These are phyloP conservation scores for Neodiprion fabricii DNA, from an alignment of 1,140 invertebrate species.

Conservation along the genomic window DNA sequence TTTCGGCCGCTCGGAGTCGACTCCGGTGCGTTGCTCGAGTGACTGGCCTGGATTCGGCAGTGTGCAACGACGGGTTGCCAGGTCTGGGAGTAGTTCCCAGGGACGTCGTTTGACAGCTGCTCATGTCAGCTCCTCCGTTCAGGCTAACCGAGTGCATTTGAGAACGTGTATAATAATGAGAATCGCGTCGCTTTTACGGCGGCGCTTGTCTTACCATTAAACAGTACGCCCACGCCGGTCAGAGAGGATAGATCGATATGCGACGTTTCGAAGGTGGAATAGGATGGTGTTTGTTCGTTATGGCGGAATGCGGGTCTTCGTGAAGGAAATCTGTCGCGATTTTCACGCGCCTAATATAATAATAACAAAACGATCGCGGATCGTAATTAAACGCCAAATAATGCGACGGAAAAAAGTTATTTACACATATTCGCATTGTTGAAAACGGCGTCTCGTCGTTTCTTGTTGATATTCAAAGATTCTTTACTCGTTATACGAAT, in stretches of 20 bases:
- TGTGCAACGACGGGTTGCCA: slow-evolving; percentile 2
- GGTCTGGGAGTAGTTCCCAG: not conserved
- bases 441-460: not conserved
- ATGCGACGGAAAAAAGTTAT: slow-evolving; percentile 1
- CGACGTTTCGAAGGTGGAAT: slow-evolving; percentile 14
- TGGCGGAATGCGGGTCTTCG: slow-evolving; percentile 3
- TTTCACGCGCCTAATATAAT: not conserved
- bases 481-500: not conserved
- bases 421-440: not conserved
- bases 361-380: not conserved
- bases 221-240: slow-evolving; percentile 31
- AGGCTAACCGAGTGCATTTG: slow-evolving; percentile 9
- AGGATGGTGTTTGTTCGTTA: slow-evolving; percentile 7
- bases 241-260: slow-evolving; percentile 34
- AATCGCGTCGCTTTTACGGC: not conserved
- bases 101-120: not conserved
- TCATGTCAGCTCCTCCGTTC: not conserved
- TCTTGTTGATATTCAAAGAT: not conserved
- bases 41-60: slow-evolving; percentile 8
- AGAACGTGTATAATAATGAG: not conserved
- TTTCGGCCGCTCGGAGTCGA: slow-evolving; percentile 17
- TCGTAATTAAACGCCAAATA: not conserved
- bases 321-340: not conserved
- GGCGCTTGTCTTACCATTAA: not conserved
- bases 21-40: slow-evolving; percentile 9